phyloP scores from a whole-genome alignment of 2,113 vertebrate species.

The Platysteira castanea region DNA sequence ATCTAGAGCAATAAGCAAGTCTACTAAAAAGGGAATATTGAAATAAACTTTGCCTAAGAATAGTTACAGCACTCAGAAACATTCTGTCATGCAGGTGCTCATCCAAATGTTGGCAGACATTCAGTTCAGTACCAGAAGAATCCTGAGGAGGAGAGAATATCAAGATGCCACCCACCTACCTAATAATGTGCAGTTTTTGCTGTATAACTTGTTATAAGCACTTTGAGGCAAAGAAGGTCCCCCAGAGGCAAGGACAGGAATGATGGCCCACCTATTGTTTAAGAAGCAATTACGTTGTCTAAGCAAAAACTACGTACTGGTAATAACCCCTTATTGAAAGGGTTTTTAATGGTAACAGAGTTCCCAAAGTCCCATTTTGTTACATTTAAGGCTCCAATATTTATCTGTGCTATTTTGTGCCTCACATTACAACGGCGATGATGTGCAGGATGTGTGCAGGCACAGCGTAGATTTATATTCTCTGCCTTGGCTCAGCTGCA shows the following conservation, averaged over 20 bases:
- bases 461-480: accelerated
- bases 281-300: not conserved
- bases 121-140: not conserved
- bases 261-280: not conserved
- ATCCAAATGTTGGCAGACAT: not conserved
- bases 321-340: not conserved
- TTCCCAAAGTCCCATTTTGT: not conserved
- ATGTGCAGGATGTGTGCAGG: not conserved
- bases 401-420: accelerated
- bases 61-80: not conserved
- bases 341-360: not conserved
- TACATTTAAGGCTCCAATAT: not conserved
- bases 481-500: not conserved
- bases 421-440: not conserved
- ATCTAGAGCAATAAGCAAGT: not conserved
- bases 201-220: not conserved
- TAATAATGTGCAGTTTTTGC: not conserved
- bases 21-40: not conserved
- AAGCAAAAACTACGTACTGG: not conserved
- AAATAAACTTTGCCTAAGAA: not conserved
- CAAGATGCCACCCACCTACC: not conserved
- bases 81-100: conserved; percentile 10
- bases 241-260: not conserved
- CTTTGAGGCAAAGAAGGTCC: not conserved
- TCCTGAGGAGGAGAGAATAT: not conserved